Base-by-base conservation (phyloP, 2,113 vertebrate species). In the Ictalurus furcatus region DNA sequence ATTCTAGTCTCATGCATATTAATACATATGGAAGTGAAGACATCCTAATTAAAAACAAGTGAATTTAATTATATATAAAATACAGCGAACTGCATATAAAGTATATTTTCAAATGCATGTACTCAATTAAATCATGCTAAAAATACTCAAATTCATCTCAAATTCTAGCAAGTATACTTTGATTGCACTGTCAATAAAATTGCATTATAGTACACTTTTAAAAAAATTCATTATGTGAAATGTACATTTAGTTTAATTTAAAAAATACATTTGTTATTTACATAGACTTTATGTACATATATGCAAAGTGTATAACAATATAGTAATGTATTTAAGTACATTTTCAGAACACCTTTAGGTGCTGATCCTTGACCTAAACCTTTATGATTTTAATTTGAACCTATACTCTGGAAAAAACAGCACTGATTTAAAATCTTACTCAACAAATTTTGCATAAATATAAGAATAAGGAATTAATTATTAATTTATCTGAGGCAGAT, bases 1-100 rank as follows among this genome's bases (percentile, higher is more conserved):
- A 91, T 74, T 89, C 82, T 67, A 88, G 92, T 89, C 48, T 90
- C 88, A 16, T 74, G 85, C 78, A 87, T 83, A 44, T n/a, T 59
- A 58, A 81, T 40, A n/a, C 48, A 79, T 54, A 89, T 59, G 65
- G 40, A 30, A 58, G 59, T 19, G 54, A 59, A 83, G 30, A 67
- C 44, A 76, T 76, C 37, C 8, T 0, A 44, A 76, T 76, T 74
- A 23, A 40, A 74, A 74, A 44, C 37, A 4, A 23, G 0, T 30
- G 13, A n/a, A 74, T 40, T 40, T 21, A 3, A 71, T 34, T 34
- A 6, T 7, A 74, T 40, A 11, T 74, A 74, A 74, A 74, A 69
- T 52, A 48, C 13, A 48, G 40, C 52, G 11, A 25, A 48, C 40
- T 48, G 74, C 9, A 54, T 23, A 86, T 23, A 89, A 44, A 67